Conservation (phyloP, 2,888 invertebrate genomes). For the Caradrina kadenii region DNA sequence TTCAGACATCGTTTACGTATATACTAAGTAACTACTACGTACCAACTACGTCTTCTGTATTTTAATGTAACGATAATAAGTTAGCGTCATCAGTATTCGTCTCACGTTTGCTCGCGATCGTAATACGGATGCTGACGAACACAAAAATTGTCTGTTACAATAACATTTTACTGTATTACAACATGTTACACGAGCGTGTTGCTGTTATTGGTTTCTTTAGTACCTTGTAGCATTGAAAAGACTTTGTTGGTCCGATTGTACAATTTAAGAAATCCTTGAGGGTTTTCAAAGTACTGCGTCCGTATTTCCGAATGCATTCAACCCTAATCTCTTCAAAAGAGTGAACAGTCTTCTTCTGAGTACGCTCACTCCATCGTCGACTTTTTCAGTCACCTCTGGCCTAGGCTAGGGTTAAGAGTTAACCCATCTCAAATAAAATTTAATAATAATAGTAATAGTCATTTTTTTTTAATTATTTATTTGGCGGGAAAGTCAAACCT, state of each 20-base stretch:
- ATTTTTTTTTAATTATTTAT: too few species aligned
- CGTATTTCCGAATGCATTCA: too few species aligned
- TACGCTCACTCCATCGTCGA: too few species aligned
- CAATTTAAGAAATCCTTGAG: neutral
- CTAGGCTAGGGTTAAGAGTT: too few species aligned
- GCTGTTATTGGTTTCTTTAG: slow-evolving; percentile 30
- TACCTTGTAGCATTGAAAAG: neutral
- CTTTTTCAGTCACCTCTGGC: too few species aligned
- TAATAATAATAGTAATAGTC: too few species aligned
- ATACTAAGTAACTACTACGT: neutral
- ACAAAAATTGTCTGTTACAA: slow-evolving; percentile 49
- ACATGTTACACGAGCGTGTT: slow-evolving; percentile 40
- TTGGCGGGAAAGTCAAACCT: too few species aligned
- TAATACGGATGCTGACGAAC: slow-evolving; percentile 50
- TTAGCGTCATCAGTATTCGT: slow-evolving; percentile 33
- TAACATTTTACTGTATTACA: slow-evolving; percentile 53
- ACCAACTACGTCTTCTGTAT: slow-evolving; percentile 33
- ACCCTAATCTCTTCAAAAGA: too few species aligned
- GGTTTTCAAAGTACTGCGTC: neutral
- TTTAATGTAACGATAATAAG: slow-evolving; percentile 46
- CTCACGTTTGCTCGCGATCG: slow-evolving; percentile 46
- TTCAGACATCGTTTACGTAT: slow-evolving; percentile 11
- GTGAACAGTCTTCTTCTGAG: too few species aligned
- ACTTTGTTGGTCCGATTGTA: neutral
- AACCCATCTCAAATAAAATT: too few species aligned